Conservation (phyloP, 1,140 invertebrate species). For the Helicoverpa armigera region DNA sequence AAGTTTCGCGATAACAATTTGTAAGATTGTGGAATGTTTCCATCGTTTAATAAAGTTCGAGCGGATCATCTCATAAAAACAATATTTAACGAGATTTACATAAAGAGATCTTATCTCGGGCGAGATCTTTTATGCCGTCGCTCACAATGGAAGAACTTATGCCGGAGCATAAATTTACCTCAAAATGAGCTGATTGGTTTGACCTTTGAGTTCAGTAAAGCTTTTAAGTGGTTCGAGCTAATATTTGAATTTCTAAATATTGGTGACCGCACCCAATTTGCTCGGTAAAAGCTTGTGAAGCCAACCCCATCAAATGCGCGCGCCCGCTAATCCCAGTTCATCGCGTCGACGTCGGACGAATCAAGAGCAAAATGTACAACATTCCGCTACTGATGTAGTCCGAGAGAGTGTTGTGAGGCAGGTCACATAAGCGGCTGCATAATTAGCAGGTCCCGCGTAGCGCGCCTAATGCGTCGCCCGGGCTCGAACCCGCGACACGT, state of each 20-base stretch:
- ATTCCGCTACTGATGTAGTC: neutral
- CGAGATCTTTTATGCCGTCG: neutral
- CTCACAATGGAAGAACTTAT: neutral
- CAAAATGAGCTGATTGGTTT: neutral
- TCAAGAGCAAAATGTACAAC: neutral
- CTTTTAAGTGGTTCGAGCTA: neutral
- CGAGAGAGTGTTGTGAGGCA: neutral
- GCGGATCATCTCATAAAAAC: constrained; percentile 12
- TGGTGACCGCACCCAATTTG: no score
- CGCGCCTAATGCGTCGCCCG: neutral
- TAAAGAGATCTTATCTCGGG: constrained; percentile 1
- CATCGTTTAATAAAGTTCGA: constrained; percentile 14
- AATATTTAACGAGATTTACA: neutral
- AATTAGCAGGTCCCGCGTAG: neutral
- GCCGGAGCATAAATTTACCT: neutral
- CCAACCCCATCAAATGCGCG: no score
- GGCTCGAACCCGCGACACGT: constrained; percentile 8
- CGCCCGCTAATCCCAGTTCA: no score
- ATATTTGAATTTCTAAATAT: no score
- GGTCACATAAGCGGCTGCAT: neutral
- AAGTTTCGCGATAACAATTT: constrained; percentile 22
- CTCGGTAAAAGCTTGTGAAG: no score
- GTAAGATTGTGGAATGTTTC: constrained; percentile 7
- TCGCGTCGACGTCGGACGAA: neutral
- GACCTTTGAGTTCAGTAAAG: neutral